Evolutionary conservation across 2,888 invertebrate species (phyloP).

Genomic region (Cheilosia pagana): DNA sequence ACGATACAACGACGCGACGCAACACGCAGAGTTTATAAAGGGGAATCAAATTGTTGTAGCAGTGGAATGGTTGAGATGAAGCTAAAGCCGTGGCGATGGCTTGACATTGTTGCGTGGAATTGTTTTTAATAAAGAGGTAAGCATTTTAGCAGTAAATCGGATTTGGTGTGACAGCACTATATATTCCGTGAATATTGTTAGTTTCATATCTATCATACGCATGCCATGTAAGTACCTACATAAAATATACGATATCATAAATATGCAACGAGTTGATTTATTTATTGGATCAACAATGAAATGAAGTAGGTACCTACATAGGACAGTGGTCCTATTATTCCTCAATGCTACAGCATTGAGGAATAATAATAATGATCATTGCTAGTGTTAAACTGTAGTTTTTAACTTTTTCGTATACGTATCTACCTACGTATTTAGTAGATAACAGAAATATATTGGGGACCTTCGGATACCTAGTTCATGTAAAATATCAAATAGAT

Average conservation of each 20-base stretch:
- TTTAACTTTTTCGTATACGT: too few relatives aligned
- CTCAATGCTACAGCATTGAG: neutral
- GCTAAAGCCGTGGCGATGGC: neutral
- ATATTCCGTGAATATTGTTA: neutral
- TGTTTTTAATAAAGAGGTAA: conserved; percentile 23
- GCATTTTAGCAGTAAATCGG: conserved; percentile 30
- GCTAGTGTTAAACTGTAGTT: too few relatives aligned
- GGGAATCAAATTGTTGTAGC: conserved; percentile 14
- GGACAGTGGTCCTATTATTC: too few relatives aligned
- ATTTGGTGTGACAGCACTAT: neutral
- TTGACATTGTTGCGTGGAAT: conserved; percentile 25
- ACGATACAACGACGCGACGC: conserved; percentile 46
- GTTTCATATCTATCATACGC: neutral
- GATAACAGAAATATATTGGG: too few relatives aligned
- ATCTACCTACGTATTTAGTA: too few relatives aligned
- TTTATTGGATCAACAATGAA: conserved; percentile 3
- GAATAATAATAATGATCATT: neutral
- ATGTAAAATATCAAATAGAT: too few relatives aligned
- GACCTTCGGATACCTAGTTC: too few relatives aligned
- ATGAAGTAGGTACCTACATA: neutral
- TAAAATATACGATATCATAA: neutral
- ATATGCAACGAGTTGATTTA: neutral
- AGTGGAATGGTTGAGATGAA: neutral
- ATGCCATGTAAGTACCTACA: neutral
- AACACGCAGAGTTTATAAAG: conserved; percentile 11